Base-by-base conservation (phyloP, 2,113 vertebrate genomes). In the Hemiprocne comata region DNA sequence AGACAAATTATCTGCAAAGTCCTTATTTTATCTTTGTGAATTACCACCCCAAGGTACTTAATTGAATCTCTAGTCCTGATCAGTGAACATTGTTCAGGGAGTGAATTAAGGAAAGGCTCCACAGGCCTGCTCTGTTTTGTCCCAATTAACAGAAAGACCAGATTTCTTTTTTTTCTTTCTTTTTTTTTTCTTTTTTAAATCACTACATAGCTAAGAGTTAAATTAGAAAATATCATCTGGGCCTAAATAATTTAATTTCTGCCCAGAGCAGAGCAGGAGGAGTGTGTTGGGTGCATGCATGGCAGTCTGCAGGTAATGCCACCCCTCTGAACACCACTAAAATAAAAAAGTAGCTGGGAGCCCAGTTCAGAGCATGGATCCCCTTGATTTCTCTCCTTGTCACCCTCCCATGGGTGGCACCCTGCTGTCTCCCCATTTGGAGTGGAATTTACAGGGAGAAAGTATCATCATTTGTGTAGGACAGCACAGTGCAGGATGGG, bases 1-100 rank as follows among this genome's bases (percentile, higher is more conserved):
- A 91, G 96, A 95, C 91, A 95, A 96, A 94, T 96, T 82, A 87
- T 93, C 91, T 91, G 67, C 81, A 83, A 94, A 91, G 62, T 87
- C 85, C 74, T 87, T 62, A 76, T 95, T 96, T 94, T 94, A 78
- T 95, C 94, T 93, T 89, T 55, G 87, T 85, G 91, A 95, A 96
- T 97, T 95, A 76, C 67, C 87, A 94, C 91, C 94, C 81, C 85
- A 91, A 96, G 96, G 95, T 95, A 54, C 66, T 36, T 93, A 92
- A 95, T 89, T 95, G 95, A 95, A 87, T 95, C 89, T 79, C 84
- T 20, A 42, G 67, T 82, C 87, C 91, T 93, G 91, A 95, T 82
- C 91, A 66, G 65, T 96, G 95, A 96, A 72, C 89, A 89, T 81
- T 96, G 95, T 85, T 95, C 91, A 93, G 91, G 66, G 85, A 95